phyloP scores from a whole-genome alignment of 2,888 invertebrate species.

The Desoria tigrina region DNA sequence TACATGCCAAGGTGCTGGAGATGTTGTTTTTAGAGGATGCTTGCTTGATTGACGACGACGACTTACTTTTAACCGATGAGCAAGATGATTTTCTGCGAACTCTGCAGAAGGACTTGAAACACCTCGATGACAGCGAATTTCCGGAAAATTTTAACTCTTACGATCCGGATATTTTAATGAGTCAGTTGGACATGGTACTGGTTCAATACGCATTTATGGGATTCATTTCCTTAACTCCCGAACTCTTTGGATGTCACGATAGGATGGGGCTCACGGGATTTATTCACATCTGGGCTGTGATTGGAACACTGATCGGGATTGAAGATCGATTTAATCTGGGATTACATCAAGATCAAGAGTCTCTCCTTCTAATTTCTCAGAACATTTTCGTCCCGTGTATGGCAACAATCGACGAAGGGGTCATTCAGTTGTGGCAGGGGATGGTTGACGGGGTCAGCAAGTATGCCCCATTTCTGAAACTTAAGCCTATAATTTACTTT shows the following conservation, averaged over 20 bases:
- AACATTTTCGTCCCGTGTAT: conserved; percentile 21
- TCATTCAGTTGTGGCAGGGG: conserved; percentile 22
- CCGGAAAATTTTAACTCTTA: conserved; percentile 16
- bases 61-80: conserved; percentile 4
- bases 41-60: conserved; percentile 11
- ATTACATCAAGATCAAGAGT: conserved; percentile 12
- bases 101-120: conserved; percentile 12
- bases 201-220: conserved; percentile 33
- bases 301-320: conserved; percentile 27
- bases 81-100: conserved; percentile 1
- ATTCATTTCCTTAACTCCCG: conserved; percentile 20
- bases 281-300: conserved; percentile 30
- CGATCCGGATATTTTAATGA: conserved; percentile 25
- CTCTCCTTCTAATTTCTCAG: conserved; percentile 13
- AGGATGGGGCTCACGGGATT: conserved; percentile 28
- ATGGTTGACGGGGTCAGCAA: conserved; percentile 18
- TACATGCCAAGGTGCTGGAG: conserved; percentile 17
- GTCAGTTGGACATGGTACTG: conserved; percentile 29
- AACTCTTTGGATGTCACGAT: conserved; percentile 26
- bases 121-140: background rate
- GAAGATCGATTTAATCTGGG: conserved; percentile 20
- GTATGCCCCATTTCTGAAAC: conserved; percentile 14
- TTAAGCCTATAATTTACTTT: conserved; percentile 18
- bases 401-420: conserved; percentile 13
- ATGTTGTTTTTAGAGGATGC: conserved; percentile 8